Evolutionary conservation across 2,888 invertebrate genomes (phyloP), one percentile per base, ranked within the genome.

Genomic region (Spilarctia lutea): DNA sequence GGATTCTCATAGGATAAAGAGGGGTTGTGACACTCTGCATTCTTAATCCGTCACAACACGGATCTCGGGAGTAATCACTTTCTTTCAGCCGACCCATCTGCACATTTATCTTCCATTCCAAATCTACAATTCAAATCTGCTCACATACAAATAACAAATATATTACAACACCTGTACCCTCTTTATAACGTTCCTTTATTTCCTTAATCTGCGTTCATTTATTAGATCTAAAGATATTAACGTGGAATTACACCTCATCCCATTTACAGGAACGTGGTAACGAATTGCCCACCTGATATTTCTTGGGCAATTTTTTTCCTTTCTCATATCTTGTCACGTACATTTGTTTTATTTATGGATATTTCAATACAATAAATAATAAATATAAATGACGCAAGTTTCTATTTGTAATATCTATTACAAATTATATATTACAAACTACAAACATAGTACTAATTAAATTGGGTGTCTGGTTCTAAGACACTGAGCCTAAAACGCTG

Each of bases 271-370:
- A 82, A 81, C 70, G 79, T 70, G 68, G 70, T 63, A 65, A 78
- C 69, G 76, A 76, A 83, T 76, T 69, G 67, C 60, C 72, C 65
- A 68, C 42, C 76, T 76, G 77, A 77, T 69, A 79, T 79, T 77
- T 67, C 35, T 68, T 71, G 73, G 69, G 71, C 69, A 68, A 70
- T 80, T 80, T n/a, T 84, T 82, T 81, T 71, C 71, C 78, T 65
- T 73, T 71, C 76, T 65, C 75, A 73, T 71, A 71, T 77, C 71
- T 75, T 75, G 76, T 79, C 75, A 78, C 74, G 79, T 74, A 75
- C 74, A 79, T 85, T 83, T 79, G 80, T 83, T 81, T 81, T 81
- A 71, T 77, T 84, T 80, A 73, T 63, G 63, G 60, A 69, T 67
- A 67, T 70, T 73, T 18, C 71, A 69, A 74, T 39, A 77, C 52